A percentile compares a stretch with the other conserved stretches of the same genome.
phyloP scores from a whole-genome alignment of 2,797 vertebrate species.

The Gadopsis marmoratus region DNA sequence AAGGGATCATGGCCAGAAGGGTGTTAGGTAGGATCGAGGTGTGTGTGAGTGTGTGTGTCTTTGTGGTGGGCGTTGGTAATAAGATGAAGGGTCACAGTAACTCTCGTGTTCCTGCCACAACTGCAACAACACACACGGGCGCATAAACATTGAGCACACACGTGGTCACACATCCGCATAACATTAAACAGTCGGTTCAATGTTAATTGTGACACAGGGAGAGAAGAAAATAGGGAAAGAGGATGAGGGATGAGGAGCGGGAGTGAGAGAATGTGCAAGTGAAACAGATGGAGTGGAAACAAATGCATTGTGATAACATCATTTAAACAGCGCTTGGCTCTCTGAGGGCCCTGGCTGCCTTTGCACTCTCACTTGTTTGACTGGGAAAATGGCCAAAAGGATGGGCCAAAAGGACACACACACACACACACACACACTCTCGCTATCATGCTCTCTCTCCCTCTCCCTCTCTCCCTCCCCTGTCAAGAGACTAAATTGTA shows the following conservation, averaged over 20 bases:
- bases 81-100: not conserved
- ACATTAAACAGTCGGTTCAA: not conserved
- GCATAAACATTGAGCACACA: not conserved
- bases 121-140: not conserved
- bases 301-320: constrained; percentile 72
- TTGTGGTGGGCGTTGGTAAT: constrained; percentile 4
- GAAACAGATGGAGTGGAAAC: constrained; percentile 69
- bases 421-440: too few relatives aligned
- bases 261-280: constrained; percentile 45
- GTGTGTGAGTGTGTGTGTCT: constrained; percentile 4
- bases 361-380: constrained; percentile 64
- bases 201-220: constrained; percentile 21
- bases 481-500: constrained; percentile 75
- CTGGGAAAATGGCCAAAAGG: constrained; percentile 75
- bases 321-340: constrained; percentile 69
- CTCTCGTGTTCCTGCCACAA: not conserved
- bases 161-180: not conserved
- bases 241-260: constrained; percentile 7
- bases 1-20: constrained; percentile 6
- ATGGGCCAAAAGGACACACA: constrained; percentile 59
- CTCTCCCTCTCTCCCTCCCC: constrained; percentile 19
- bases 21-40: not conserved
- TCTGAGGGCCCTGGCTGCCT: constrained; percentile 54
- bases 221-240: constrained; percentile 14
- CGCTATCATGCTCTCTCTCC: not conserved